Percentiles rank a stretch among this genome's conserved stretches.
phyloP scores from a whole-genome alignment of 2,888 invertebrate genomes.

The Leucophora obtusa region DNA sequence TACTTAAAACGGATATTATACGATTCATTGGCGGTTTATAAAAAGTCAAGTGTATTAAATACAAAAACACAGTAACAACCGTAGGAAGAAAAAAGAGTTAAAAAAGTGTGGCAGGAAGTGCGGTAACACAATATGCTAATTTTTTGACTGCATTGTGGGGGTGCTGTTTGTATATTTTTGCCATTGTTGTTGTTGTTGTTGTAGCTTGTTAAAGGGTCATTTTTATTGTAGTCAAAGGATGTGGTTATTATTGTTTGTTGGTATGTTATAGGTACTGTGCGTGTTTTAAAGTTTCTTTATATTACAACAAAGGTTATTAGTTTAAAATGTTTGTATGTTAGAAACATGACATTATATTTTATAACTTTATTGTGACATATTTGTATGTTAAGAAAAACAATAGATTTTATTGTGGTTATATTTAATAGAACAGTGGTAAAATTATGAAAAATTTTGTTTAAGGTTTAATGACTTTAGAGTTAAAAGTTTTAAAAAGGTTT shows the following conservation, averaged over 20 bases:
- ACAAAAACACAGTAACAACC: constrained; percentile 6
- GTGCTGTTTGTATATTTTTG: constrained; percentile 52
- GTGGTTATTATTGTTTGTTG: constrained; percentile 57
- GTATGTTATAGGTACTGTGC: constrained; percentile 47
- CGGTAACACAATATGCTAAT: constrained; percentile 72
- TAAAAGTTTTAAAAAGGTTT: too few species aligned
- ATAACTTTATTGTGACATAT: constrained; percentile 62
- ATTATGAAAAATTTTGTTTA: not conserved
- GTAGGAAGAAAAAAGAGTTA: constrained; percentile 27
- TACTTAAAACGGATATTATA: constrained; percentile 67
- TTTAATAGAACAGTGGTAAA: not conserved
- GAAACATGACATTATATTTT: constrained; percentile 58
- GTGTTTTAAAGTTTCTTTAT: constrained; percentile 46
- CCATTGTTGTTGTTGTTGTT: constrained; percentile 8
- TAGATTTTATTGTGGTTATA: not conserved
- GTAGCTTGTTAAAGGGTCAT: constrained; percentile 53
- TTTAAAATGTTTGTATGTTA: constrained; percentile 53
- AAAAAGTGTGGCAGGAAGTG: constrained; percentile 75
- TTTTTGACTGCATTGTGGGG: constrained; percentile 64
- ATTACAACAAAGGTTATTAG: constrained; percentile 57
- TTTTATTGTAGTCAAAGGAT: constrained; percentile 51
- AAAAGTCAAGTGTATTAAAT: constrained; percentile 52
- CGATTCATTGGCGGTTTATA: constrained; percentile 67
- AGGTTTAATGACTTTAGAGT: not conserved
- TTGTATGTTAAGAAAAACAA: constrained; percentile 19